phyloP scores from a whole-genome alignment of 2,113 vertebrate species.

The Tupaia chinensis region DNA sequence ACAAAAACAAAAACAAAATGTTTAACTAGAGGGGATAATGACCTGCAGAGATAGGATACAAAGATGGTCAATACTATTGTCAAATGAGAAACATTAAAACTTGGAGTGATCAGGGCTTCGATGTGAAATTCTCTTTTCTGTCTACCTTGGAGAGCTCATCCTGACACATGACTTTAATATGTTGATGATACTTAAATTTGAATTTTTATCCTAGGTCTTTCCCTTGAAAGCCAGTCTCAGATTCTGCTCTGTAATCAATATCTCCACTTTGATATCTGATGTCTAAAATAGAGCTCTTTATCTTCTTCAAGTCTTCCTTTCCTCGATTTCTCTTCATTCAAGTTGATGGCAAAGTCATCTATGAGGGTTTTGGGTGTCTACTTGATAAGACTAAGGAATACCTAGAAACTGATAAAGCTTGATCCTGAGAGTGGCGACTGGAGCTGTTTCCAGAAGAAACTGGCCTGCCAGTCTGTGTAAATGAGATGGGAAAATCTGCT shows the following conservation, averaged over 20 bases:
- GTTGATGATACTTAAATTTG: background rate
- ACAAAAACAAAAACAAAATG: background rate
- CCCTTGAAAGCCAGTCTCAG: background rate
- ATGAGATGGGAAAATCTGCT: no score
- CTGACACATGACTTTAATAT: background rate
- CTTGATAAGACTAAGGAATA: no score
- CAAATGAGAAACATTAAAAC: background rate
- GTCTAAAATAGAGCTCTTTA: background rate
- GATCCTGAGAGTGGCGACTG: no score
- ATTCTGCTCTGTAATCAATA: background rate
- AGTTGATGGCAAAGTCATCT: background rate
- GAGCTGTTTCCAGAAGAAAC: no score
- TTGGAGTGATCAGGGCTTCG: background rate
- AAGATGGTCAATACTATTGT: background rate
- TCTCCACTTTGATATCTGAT: background rate
- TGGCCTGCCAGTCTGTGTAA: no score
- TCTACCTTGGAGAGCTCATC: background rate
- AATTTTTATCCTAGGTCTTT: background rate
- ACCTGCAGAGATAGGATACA: background rate
- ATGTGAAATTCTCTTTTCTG: background rate
- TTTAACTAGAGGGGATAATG: background rate
- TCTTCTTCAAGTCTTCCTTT: background rate
- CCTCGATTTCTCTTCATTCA: background rate
- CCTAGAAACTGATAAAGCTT: no score
- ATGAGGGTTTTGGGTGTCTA: no score